Evolutionary conservation across 2,888 invertebrate genomes (phyloP).

Genomic region (Drosophila infuscata): DNA sequence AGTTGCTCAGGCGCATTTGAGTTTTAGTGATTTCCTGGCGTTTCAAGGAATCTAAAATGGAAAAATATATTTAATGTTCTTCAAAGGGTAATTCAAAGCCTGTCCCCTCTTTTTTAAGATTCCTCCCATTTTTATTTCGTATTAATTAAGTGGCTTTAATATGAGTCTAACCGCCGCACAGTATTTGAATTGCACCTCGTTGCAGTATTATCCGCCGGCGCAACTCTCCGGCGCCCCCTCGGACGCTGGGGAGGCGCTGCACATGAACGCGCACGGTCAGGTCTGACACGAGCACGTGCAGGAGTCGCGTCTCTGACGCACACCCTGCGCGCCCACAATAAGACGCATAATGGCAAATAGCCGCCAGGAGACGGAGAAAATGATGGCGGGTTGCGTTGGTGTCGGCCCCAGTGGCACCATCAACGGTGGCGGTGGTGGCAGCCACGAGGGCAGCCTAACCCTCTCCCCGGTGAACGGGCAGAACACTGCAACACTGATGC

Average conservation of each 20-base stretch:
- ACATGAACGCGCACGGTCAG: constrained; percentile 94
- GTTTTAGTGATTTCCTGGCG: background rate
- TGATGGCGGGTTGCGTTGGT: constrained; percentile 77
- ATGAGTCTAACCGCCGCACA: constrained; percentile 71
- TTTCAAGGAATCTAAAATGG: too few relatives aligned
- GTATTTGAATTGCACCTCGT: constrained; percentile 85
- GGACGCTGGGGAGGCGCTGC: constrained; percentile 91
- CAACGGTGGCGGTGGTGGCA: constrained; percentile 30
- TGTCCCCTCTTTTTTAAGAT: background rate
- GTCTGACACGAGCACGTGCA: constrained; percentile 90
- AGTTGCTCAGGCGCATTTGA: background rate
- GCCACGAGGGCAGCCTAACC: constrained; percentile 62
- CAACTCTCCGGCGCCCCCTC: constrained; percentile 87
- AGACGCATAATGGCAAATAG: constrained; percentile 85
- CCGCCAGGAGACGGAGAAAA: constrained; percentile 85
- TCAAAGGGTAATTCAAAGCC: background rate
- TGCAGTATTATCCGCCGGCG: constrained; percentile 94
- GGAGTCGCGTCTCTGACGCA: constrained; percentile 86
- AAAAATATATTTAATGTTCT: background rate
- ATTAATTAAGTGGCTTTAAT: constrained; percentile 20
- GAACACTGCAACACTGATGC: constrained; percentile 83
- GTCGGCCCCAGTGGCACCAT: constrained; percentile 33
- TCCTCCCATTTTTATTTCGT: background rate
- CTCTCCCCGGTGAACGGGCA: constrained; percentile 79
- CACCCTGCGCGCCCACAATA: constrained; percentile 85